Base-by-base conservation (phyloP, 2,113 vertebrate species). In the Dasyprocta punctata region DNA sequence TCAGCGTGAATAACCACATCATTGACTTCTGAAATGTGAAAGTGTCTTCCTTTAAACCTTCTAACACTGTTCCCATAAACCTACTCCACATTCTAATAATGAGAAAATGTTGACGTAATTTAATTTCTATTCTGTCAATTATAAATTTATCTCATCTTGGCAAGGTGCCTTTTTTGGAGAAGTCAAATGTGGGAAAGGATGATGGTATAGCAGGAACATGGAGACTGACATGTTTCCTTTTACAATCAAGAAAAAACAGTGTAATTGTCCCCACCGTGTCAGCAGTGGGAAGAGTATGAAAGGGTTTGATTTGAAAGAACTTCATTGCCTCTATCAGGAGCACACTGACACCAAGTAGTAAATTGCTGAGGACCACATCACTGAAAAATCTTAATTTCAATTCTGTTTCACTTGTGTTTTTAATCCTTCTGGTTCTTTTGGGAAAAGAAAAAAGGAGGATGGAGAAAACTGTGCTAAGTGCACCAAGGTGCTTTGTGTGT, bases 71-170 rank as follows among this genome's bases (percentile, higher is more conserved):
- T 81, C 56, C 86, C 41, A 69, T 58, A 65, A 96, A 28, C 61
- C 17, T 44, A 12, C 71, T 71, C 54, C 44, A 84, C 56, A 92
- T 54, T 61, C 52, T 41, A 83, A 86, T 92, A 33, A 44, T 82
- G 4, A 54, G 75, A 38, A 86, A 95, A 86, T 93, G 20, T 89
- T 90, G 86, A 69, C 92, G 69, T 80, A 84, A 88, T 93, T 95
- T 95, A 67, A 93, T 96, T 90, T 89, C 38, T 83, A 19, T 95
- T 92, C 58, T 84, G 60, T 91, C 92, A 85, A 78, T 90, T 94
- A 56, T 89, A 86, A 89, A 95, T 94, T 75, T 92, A 94, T 94
- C 92, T 95, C 67, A 71, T 92, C 47, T 95, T 96, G 73, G 75
- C 49, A 20, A 81, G 71, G 41, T 94, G 36, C 67, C 63, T 63